These are phyloP conservation scores for Crotalus helleri DNA, from an alignment of 2,113 vertebrate species.

Conservation along the genomic window DNA sequence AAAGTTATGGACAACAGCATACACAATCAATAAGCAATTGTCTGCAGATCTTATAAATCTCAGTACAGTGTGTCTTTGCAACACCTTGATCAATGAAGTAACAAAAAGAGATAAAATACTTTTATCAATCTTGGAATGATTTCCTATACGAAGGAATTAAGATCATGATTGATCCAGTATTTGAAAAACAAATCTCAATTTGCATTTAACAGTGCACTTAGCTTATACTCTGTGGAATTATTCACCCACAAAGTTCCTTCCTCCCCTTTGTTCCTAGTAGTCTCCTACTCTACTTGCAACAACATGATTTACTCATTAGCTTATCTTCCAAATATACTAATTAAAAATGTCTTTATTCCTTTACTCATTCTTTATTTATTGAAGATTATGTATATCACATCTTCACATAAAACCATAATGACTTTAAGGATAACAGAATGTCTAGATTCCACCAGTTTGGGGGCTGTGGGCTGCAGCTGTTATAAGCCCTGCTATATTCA, in stretches of 20 bases:
- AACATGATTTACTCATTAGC: conserved; percentile 46
- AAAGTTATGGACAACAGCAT: not conserved
- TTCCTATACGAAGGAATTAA: conserved; percentile 13
- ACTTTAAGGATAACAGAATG: conserved; percentile 50
- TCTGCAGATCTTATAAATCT: conserved; percentile 25
- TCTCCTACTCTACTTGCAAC: conserved; percentile 39
- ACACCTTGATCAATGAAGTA: conserved; percentile 26
- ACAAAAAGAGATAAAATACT: not conserved
- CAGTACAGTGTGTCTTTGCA: conserved; percentile 21
- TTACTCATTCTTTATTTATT: conserved; percentile 53
- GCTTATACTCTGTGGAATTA: conserved; percentile 20
- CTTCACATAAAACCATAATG: conserved; percentile 71
- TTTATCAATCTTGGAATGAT: not conserved
- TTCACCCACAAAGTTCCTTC: conserved; percentile 26
- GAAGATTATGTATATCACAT: conserved; percentile 64
- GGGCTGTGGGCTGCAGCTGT: conserved; percentile 68
- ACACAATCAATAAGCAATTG: not conserved
- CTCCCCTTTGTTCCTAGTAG: conserved; percentile 24
- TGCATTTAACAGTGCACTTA: conserved; percentile 1
- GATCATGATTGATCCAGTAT: not conserved
- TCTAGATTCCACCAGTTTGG: conserved; percentile 50
- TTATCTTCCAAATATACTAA: conserved; percentile 50
- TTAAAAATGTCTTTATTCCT: conserved; percentile 49
- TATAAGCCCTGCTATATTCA: conserved; percentile 80
- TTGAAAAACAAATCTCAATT: conserved; percentile 23